Evolutionary conservation across 2,888 invertebrate species (phyloP), one percentile per base, ranked within the genome.

Genomic region (Gymnosoma rotundatum): DNA sequence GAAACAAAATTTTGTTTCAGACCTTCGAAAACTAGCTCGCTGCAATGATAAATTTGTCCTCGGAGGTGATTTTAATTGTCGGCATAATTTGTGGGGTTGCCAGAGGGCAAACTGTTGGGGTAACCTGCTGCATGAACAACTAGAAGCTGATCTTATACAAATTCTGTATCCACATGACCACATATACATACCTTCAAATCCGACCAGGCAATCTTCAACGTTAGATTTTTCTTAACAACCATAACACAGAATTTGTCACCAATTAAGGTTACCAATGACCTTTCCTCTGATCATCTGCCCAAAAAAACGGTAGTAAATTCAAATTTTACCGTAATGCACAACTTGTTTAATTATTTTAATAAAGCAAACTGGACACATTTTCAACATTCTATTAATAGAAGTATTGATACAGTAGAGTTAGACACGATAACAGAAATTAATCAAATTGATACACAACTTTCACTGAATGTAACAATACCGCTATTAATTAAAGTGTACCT

Each of bases 251-350:
- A 74, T 48, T 66, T 64, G 36, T 58, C 64, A 14, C 48, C 14
- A 14, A 20, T 72, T 56, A 38, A 38, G 3, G 73, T 66, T 16
- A 36, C 20, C 12, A 72, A 66, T 16, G 66, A 52, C 1, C 56
- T 73, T 8, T 52, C 66, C 14, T 74, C 66, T 20, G 66, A 66
- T 38, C 73, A 73, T 52, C 45, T 80, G 12, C 58, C 79, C 0
- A 58, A 73, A 8, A 60, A 58, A 50, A 66, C 56, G 21, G 58
- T 25, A 18, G 7, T 73, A n/a, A 80, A 80, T 25, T 20, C 45
- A 8, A 25, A 48, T 66, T 50, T 32, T 66, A 50, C 16, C 48
- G 48, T 32, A 48, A 66, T 21, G 14, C 42, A 54, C 42, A 50
- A 52, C 9, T n/a, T 25, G 10, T 42, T 2, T 50, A 36, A 50